phyloP scores from a whole-genome alignment of 2,888 invertebrate genomes.

The Drosophila hawaiiensis region DNA sequence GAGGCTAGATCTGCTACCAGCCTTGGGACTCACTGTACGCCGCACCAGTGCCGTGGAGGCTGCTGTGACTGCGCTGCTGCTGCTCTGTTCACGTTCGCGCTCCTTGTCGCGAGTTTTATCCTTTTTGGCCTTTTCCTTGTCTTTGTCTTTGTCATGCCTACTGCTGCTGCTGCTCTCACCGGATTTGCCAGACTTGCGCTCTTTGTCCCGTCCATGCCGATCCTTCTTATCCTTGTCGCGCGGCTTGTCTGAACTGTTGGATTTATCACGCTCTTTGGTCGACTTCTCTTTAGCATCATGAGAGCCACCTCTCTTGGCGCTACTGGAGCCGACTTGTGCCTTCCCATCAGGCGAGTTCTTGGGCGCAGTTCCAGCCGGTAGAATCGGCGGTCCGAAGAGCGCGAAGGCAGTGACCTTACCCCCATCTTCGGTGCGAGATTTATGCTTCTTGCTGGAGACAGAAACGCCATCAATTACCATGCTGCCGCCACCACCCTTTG shows the following conservation, averaged over 20 bases:
- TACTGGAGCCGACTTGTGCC: conserved; percentile 17
- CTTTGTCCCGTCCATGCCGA: conserved; percentile 87
- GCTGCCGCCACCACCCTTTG: conserved; percentile 86
- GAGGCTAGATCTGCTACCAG: conserved; percentile 38
- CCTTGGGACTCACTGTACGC: conserved; percentile 71
- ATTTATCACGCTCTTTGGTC: conserved; percentile 82
- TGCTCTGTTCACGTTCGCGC: conserved; percentile 85
- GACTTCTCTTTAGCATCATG: conserved; percentile 81
- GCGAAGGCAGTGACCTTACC: conserved; percentile 89
- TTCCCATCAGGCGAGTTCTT: conserved; percentile 85
- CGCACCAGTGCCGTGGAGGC: conserved; percentile 45
- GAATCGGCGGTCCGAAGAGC: conserved; percentile 91
- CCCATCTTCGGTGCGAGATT: conserved; percentile 86
- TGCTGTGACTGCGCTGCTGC: conserved; percentile 36
- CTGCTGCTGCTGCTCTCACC: conserved; percentile 82
- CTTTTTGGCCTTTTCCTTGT: conserved; percentile 85
- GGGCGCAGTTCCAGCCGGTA: conserved; percentile 73
- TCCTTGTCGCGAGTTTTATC: conserved; percentile 87
- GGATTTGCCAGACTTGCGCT: conserved; percentile 84
- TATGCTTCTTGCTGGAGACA: conserved; percentile 87
- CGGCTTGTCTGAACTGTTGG: conserved; percentile 68
- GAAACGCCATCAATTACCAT: conserved; percentile 43
- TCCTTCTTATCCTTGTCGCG: conserved; percentile 87
- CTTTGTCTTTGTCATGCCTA: conserved; percentile 85
- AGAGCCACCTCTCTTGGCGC: conserved; percentile 46